phyloP scores from a whole-genome alignment of 2,113 vertebrate genomes.

The Urocolius indicus region DNA sequence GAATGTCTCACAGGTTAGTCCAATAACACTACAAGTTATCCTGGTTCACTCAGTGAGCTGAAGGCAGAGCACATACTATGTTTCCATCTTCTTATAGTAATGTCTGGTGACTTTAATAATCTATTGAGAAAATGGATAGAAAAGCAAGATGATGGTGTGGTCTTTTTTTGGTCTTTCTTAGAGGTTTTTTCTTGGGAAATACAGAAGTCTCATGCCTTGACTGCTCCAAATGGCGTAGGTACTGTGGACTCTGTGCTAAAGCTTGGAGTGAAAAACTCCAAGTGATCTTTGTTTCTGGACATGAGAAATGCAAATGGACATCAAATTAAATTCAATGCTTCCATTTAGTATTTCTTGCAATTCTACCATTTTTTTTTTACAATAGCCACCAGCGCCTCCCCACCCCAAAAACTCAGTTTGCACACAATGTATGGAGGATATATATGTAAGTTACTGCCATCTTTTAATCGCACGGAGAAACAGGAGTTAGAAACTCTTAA shows the following conservation, averaged over 20 bases:
- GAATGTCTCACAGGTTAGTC: rapidly evolving
- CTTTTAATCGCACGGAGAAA: not conserved
- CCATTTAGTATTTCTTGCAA: not conserved
- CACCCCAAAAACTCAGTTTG: not conserved
- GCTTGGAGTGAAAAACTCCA: not conserved
- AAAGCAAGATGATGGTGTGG: not conserved
- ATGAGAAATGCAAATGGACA: not conserved
- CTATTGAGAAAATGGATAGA: not conserved
- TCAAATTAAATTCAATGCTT: not conserved
- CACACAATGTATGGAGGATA: not conserved
- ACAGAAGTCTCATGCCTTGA: not conserved
- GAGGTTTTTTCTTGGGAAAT: not conserved
- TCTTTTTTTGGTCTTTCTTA: not conserved
- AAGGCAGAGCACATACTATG: not conserved
- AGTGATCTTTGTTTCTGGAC: not conserved
- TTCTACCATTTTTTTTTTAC: not conserved
- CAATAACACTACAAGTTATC: not conserved
- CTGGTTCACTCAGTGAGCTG: not conserved
- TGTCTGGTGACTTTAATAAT: not conserved
- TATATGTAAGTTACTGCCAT: not conserved
- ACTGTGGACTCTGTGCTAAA: not conserved
- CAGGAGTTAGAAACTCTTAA: not conserved
- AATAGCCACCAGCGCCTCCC: too few species aligned
- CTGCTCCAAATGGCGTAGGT: not conserved
- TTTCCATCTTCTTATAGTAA: not conserved